phyloP scores from a whole-genome alignment of 64 coral and sea anemone genomes.

The Catalaphyllia jardinei region DNA sequence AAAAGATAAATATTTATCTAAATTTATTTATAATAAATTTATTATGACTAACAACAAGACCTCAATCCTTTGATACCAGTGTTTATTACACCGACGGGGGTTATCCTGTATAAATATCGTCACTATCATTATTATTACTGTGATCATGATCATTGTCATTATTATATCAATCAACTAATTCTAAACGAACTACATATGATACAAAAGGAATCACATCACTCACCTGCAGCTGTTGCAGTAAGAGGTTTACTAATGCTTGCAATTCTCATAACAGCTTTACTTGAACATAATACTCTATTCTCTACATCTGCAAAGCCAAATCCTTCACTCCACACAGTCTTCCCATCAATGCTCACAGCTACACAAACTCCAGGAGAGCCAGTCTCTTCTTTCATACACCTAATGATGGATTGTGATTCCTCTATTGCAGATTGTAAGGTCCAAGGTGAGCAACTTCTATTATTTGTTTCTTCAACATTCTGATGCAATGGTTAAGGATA shows the following conservation, averaged over 20 bases:
- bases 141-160: too few relatives aligned
- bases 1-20: too few relatives aligned
- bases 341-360: conserved; percentile 84
- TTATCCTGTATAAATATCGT: too few relatives aligned
- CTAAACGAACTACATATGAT: not conserved
- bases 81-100: too few relatives aligned
- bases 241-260: conserved; percentile 98
- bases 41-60: too few relatives aligned
- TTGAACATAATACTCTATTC: conserved; percentile 80
- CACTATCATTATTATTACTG: too few relatives aligned
- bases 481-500: not conserved
- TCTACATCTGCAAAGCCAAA: conserved; percentile 96
- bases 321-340: conserved; percentile 90
- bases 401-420: conserved; percentile 60
- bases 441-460: not conserved
- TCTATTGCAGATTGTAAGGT: conserved; percentile 57
- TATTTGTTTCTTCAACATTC: not conserved
- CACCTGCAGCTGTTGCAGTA: conserved; percentile 84
- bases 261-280: conserved; percentile 91
- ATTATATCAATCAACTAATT: not conserved
- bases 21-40: too few relatives aligned
- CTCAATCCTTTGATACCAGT: too few relatives aligned
- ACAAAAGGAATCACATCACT: not conserved
- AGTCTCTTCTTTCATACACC: conserved; percentile 78
- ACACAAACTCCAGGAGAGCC: conserved; percentile 77